Conservation (phyloP, 2,797 vertebrate genomes). For the Typhlichthys subterraneus region DNA sequence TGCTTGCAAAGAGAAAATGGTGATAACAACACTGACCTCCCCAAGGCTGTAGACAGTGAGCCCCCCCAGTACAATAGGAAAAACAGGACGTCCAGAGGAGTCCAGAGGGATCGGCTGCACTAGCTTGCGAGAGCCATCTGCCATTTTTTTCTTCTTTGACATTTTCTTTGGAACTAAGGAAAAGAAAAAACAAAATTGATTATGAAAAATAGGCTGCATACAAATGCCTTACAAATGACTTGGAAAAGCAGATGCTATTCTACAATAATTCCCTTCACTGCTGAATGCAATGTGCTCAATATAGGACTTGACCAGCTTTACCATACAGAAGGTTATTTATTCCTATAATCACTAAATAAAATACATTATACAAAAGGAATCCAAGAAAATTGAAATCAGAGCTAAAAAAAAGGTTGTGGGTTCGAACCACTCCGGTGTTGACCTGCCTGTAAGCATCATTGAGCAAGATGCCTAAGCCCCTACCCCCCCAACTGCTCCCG, state of each 20-base stretch:
- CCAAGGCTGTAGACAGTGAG: slow-evolving; percentile 91
- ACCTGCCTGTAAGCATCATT: no score
- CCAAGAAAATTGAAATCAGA: no score
- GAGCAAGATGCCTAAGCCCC: no score
- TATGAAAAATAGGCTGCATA: neutral
- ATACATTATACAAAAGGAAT: no score
- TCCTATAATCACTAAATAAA: no score
- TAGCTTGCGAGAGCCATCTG: slow-evolving; percentile 79
- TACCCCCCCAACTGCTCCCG: no score
- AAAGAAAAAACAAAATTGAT: neutral
- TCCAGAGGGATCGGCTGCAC: slow-evolving; percentile 86
- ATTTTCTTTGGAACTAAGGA: slow-evolving; percentile 83
- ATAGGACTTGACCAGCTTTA: no score
- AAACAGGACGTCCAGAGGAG: slow-evolving; percentile 84
- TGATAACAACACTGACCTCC: slow-evolving; percentile 73
- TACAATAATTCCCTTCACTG: no score
- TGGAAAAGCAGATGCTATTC: neutral
- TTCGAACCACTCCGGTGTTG: no score
- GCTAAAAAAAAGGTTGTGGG: no score
- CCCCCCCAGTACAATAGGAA: slow-evolving; percentile 86
- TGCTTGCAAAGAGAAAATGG: neutral
- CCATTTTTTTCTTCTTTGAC: slow-evolving; percentile 84
- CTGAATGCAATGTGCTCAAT: no score
- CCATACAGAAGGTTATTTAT: no score
- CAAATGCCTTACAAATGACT: neutral